phyloP scores from a whole-genome alignment of 2,888 invertebrate species.

The Molanna angustata region DNA sequence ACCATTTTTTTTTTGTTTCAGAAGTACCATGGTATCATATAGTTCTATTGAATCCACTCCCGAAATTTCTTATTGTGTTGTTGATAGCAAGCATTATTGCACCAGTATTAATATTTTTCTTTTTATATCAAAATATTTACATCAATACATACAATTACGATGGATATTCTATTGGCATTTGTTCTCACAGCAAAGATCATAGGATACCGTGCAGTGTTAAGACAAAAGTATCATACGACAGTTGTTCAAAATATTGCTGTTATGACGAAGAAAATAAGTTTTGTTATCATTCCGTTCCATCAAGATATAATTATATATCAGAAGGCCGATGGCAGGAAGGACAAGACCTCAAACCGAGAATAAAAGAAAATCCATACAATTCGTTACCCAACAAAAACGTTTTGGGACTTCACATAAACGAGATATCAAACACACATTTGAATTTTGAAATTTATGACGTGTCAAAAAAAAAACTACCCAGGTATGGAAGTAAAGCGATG shows the following conservation, averaged over 20 bases:
- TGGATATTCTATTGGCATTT: constrained; percentile 47
- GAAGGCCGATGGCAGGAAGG: constrained; percentile 43
- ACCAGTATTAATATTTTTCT: constrained; percentile 45
- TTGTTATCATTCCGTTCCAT: constrained; percentile 56
- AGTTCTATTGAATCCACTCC: constrained; percentile 44
- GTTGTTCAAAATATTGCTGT: constrained; percentile 53
- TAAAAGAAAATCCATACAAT: constrained; percentile 42
- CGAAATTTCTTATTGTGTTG: constrained; percentile 40
- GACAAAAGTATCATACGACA: constrained; percentile 36
- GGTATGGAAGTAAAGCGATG: constrained; percentile 38
- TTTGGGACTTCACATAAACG: constrained; percentile 44
- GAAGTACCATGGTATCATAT: constrained; percentile 46
- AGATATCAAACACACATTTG: constrained; percentile 44
- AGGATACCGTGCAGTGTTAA: constrained; percentile 47
- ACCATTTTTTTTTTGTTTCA: constrained; percentile 40
- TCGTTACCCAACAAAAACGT: constrained; percentile 38
- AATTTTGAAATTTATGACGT: constrained; percentile 44
- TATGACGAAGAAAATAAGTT: constrained; percentile 44
- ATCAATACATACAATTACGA: constrained; percentile 41
- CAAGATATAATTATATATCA: constrained; percentile 50
- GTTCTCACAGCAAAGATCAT: constrained; percentile 39
- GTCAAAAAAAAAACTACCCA: constrained; percentile 30
- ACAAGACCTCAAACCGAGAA: constrained; percentile 40
- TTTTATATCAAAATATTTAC: constrained; percentile 40
- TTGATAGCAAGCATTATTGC: constrained; percentile 38